phyloP scores from a whole-genome alignment of 2,888 invertebrate genomes.

The Petrophora chlorosata region DNA sequence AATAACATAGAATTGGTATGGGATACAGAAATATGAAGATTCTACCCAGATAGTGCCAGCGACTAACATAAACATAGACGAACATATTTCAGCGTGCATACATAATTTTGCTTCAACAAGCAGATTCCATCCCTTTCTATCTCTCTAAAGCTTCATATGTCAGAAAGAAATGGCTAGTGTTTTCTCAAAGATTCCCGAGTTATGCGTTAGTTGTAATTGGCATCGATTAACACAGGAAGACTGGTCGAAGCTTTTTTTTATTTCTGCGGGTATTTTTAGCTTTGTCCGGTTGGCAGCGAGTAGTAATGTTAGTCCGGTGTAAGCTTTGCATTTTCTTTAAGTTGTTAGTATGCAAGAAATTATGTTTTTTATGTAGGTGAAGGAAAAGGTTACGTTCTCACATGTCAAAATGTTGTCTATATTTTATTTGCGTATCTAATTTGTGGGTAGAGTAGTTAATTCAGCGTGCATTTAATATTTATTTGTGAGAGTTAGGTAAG shows the following conservation, averaged over 20 bases:
- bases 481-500: too few species aligned
- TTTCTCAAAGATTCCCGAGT: conserved; percentile 23
- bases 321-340: conserved; percentile 12
- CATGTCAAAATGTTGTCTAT: too few species aligned
- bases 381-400: too few species aligned
- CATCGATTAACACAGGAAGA: conserved; percentile 81
- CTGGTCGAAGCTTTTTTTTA: conserved; percentile 62
- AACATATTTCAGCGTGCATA: conserved; percentile 9
- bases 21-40: neutral
- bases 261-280: conserved; percentile 58
- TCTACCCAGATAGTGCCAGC: neutral
- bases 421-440: too few species aligned
- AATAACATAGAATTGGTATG: too few species aligned
- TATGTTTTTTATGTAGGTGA: conserved; percentile 1
- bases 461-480: too few species aligned
- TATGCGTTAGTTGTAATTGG: conserved; percentile 64
- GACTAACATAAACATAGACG: conserved; percentile 18
- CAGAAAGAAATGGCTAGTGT: conserved; percentile 24
- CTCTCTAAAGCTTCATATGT: neutral
- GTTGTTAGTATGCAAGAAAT: conserved; percentile 8
- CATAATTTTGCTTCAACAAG: conserved; percentile 25
- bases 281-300: conserved; percentile 25
- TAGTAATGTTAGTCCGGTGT: conserved; percentile 12
- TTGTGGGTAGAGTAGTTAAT: too few species aligned
- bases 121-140: conserved; percentile 16